Conservation (phyloP, 92 coral and sea anemone species). For the Zoanthus sociatus region DNA sequence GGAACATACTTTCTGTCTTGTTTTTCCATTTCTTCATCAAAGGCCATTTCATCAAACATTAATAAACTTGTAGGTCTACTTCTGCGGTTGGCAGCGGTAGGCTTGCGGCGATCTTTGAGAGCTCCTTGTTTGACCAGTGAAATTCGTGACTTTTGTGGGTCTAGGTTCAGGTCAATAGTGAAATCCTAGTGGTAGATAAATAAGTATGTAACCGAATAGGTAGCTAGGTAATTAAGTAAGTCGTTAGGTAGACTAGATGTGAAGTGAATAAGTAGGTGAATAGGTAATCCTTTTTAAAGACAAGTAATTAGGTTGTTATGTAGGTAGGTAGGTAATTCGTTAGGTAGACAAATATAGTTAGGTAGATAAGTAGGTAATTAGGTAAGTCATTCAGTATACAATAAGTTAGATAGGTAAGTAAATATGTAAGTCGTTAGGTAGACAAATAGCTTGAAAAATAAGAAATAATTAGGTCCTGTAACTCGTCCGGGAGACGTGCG, state of each 20-base stretch:
- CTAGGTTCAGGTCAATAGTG: conserved; percentile 72
- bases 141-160: conserved; percentile 84
- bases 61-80: conserved; percentile 65
- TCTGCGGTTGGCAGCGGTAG: conserved; percentile 77
- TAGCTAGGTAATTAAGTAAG: not conserved
- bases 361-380: not conserved
- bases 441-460: not conserved
- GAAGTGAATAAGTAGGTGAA: not conserved
- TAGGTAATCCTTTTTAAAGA: not conserved
- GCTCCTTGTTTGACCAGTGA: conserved; percentile 75
- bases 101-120: conserved; percentile 89
- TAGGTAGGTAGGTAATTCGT: not conserved
- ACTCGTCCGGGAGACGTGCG: no score
- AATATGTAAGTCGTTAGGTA: not conserved
- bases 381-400: no score
- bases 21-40: conserved; percentile 61
- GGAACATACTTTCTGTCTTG: conserved; percentile 69
- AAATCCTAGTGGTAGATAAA: conserved; percentile 53
- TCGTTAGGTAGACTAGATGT: not conserved
- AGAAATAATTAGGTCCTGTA: no score
- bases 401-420: not conserved
- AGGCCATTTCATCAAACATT: conserved; percentile 56
- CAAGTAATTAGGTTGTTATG: not conserved
- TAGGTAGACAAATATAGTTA: not conserved
- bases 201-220: no score